Conservation (phyloP, 2,113 vertebrate species). For the Gasterosteus aculeatus region DNA sequence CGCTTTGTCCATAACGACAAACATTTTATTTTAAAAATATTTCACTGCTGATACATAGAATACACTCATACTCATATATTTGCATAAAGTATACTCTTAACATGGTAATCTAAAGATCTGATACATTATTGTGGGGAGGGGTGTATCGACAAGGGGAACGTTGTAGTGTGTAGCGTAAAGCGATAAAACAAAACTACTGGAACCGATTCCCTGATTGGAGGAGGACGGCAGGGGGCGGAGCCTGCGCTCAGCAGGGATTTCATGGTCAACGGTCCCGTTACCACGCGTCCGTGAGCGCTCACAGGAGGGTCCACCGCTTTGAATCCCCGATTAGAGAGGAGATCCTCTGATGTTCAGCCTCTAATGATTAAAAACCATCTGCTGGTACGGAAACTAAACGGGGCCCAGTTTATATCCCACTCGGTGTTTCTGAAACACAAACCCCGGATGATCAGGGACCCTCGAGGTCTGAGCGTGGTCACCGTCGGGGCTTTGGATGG, state of each 20-base stretch:
- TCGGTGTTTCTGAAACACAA: background rate
- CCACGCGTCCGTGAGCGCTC: background rate
- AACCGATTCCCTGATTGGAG: slow-evolving; percentile 59
- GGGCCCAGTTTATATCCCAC: background rate
- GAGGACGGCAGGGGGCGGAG: slow-evolving; percentile 5
- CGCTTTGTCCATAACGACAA: slow-evolving; percentile 77
- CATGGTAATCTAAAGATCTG: slow-evolving; percentile 97
- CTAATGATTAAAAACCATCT: background rate
- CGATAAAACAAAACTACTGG: slow-evolving; percentile 86
- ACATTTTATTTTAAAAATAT: slow-evolving; percentile 99
- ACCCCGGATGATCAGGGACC: background rate
- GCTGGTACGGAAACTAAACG: background rate
- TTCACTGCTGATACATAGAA: slow-evolving; percentile 98
- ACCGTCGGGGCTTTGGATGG: background rate
- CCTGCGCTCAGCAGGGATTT: background rate
- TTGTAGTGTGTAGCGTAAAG: slow-evolving; percentile 90
- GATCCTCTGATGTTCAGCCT: background rate
- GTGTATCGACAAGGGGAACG: slow-evolving; percentile 89
- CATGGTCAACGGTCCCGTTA: background rate
- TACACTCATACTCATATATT: slow-evolving; percentile 97
- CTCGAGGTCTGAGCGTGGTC: background rate
- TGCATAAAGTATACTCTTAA: slow-evolving; percentile 97
- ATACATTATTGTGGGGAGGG: slow-evolving; percentile 88
- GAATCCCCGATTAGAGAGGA: background rate
- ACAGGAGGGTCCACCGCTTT: background rate